These are phyloP conservation scores for Pammene fasciana DNA, from an alignment of 2,888 invertebrate genomes.

Conservation along the genomic window DNA sequence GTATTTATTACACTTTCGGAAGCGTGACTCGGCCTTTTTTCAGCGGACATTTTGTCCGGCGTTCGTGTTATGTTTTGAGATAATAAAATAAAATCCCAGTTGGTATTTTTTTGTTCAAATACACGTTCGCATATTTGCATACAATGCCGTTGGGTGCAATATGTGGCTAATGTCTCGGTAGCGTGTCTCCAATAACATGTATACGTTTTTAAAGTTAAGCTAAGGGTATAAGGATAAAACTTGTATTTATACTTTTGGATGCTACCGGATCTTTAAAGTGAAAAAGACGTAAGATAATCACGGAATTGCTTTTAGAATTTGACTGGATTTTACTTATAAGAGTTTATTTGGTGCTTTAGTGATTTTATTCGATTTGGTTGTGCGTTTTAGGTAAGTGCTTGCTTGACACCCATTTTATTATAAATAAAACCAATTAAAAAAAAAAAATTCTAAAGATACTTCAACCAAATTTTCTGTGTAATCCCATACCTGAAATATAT, in stretches of 20 bases:
- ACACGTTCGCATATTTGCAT: constrained; percentile 78
- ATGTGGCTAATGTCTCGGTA: constrained; percentile 68
- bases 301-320: constrained; percentile 28
- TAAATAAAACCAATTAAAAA: no score
- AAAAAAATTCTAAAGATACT: no score
- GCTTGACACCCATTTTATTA: neutral
- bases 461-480: no score
- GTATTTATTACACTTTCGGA: constrained; percentile 45
- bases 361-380: constrained; percentile 1
- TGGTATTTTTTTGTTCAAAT: constrained; percentile 67
- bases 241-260: constrained; percentile 1
- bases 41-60: constrained; percentile 56
- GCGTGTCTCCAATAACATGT: constrained; percentile 11
- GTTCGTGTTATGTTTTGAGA: constrained; percentile 64
- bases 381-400: neutral
- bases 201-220: neutral
- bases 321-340: constrained; percentile 14
- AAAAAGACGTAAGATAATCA: constrained; percentile 41
- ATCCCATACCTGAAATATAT: no score
- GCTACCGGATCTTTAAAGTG: constrained; percentile 26
- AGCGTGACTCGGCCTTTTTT: constrained; percentile 51
- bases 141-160: constrained; percentile 78
- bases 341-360: constrained; percentile 3
- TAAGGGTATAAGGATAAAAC: neutral
- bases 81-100: constrained; percentile 67